phyloP scores from a whole-genome alignment of 2,113 vertebrate species.

The Xiphophorus hellerii region DNA sequence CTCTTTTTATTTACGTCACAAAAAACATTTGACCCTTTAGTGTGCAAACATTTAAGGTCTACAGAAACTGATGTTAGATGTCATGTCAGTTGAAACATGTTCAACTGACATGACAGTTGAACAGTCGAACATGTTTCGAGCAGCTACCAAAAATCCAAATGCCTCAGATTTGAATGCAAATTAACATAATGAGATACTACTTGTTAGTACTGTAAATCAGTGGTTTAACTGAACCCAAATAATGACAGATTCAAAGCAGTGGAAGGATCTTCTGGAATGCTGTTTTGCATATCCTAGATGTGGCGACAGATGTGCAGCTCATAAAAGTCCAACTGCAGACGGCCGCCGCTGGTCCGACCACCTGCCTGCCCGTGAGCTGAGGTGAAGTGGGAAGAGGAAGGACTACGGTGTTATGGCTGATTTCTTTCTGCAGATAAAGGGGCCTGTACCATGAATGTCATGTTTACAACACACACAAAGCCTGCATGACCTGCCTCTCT shows the following conservation, averaged over 20 bases:
- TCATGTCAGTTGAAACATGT: too few relatives aligned
- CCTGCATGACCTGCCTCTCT: constrained; percentile 20
- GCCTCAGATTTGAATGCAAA: neutral
- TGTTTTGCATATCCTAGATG: constrained; percentile 33
- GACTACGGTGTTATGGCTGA: constrained; percentile 26
- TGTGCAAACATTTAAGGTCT: too few relatives aligned
- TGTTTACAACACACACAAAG: constrained; percentile 54
- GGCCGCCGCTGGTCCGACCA: neutral
- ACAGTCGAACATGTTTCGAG: too few relatives aligned
- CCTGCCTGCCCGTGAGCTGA: constrained; percentile 25
- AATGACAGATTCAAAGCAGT: neutral
- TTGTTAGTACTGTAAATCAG: neutral
- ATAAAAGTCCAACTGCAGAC: constrained; percentile 41
- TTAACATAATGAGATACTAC: neutral
- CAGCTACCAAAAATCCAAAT: neutral
- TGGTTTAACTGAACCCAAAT: neutral
- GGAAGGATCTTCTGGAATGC: neutral
- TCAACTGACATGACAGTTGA: too few relatives aligned
- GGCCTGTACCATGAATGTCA: constrained; percentile 23
- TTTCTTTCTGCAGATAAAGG: constrained; percentile 37
- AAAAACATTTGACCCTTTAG: too few relatives aligned
- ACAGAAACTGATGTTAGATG: too few relatives aligned
- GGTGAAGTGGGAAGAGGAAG: constrained; percentile 20
- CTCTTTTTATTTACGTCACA: too few relatives aligned
- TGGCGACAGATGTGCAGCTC: constrained; percentile 25